phyloP scores from a whole-genome alignment of 2,888 invertebrate genomes.

The Anoplius nigerrimus region DNA sequence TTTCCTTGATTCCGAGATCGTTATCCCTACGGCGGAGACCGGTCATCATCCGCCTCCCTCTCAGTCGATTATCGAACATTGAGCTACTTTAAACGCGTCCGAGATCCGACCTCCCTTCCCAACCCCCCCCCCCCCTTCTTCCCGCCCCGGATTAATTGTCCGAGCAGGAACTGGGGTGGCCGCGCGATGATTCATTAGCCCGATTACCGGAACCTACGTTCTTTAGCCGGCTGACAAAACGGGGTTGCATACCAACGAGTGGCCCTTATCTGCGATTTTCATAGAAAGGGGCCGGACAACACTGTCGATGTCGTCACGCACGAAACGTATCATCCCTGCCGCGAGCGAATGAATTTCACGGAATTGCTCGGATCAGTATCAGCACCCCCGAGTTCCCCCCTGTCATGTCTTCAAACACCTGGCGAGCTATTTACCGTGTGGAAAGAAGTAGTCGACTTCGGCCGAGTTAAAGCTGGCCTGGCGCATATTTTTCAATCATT shows the following conservation, averaged over 20 bases:
- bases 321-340: not conserved
- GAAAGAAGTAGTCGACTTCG: not conserved
- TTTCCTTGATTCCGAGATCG: slow-evolving; percentile 61
- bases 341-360: slow-evolving; percentile 9
- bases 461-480: not conserved
- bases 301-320: not conserved
- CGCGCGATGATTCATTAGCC: slow-evolving; percentile 4
- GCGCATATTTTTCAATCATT: not conserved
- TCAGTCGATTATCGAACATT: slow-evolving; percentile 11
- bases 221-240: not conserved
- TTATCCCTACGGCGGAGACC: slow-evolving; percentile 33
- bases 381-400: not conserved
- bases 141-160: no score
- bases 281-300: not conserved
- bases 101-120: no score
- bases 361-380: not conserved
- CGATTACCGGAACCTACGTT: not conserved
- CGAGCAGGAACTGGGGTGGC: not conserved
- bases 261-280: not conserved
- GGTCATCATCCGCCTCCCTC: not conserved
- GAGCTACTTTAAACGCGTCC: not conserved
- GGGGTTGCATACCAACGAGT: not conserved
- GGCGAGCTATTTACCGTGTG: not conserved
- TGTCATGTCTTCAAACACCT: not conserved
- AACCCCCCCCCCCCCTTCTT: not conserved